Percentiles rank a stretch among this genome's conserved stretches.
These are phyloP conservation scores for Capitulum mitella DNA, from an alignment of 2,888 invertebrate genomes.

Conservation along the genomic window DNA sequence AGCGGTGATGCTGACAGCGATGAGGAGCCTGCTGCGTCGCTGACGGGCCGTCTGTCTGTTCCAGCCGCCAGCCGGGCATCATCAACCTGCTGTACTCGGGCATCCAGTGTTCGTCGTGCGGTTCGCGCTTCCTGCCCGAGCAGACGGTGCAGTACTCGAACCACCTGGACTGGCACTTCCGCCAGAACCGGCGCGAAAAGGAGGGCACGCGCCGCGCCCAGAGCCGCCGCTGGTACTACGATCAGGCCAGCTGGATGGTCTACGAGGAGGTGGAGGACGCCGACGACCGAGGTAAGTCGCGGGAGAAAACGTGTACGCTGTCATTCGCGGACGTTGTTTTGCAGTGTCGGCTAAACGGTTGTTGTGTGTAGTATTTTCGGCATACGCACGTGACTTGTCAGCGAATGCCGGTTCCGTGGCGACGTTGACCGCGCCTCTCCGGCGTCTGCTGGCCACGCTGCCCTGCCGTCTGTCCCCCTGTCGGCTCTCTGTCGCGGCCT, in stretches of 20 bases:
- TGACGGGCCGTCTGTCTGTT: slow-evolving; percentile 37
- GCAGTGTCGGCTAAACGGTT: too few species aligned
- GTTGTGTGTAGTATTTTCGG: too few species aligned
- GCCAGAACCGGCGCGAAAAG: slow-evolving; percentile 81
- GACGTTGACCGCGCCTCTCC: too few species aligned
- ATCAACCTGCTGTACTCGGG: slow-evolving; percentile 70
- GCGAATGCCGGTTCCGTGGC: too few species aligned
- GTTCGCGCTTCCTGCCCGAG: slow-evolving; percentile 83
- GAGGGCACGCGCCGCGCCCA: slow-evolving; percentile 76
- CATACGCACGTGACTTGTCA: too few species aligned
- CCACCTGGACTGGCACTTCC: slow-evolving; percentile 98
- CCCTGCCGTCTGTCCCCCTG: neutral
- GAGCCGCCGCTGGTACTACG: slow-evolving; percentile 83
- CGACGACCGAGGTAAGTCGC: slow-evolving; percentile 73
- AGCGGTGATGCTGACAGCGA: too few species aligned
- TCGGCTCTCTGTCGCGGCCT: neutral
- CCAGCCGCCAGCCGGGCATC: slow-evolving; percentile 63
- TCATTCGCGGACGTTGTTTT: too few species aligned
- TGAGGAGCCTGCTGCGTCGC: too few species aligned
- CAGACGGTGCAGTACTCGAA: slow-evolving; percentile 77
- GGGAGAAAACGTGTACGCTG: too few species aligned
- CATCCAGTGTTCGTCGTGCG: slow-evolving; percentile 94
- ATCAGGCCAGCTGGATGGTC: slow-evolving; percentile 82
- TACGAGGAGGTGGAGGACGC: slow-evolving; percentile 88
- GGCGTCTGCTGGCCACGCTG: neutral